Base-by-base conservation (phyloP, 2,888 invertebrate species). In the Lepas anatifera region DNA sequence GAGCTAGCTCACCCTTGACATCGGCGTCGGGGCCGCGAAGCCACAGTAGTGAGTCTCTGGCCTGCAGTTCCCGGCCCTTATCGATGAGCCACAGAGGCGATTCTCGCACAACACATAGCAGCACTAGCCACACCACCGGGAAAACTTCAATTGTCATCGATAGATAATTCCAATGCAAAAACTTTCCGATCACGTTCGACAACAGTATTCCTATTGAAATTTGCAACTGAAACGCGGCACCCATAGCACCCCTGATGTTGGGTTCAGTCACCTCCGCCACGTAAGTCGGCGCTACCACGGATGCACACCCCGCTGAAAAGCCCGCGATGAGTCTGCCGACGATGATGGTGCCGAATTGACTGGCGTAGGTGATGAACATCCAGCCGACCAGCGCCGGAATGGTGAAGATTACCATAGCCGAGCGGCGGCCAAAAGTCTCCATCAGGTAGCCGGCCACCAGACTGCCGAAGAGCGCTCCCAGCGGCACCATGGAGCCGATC, bases 401-500 rank as follows among this genome's bases (percentile, higher is more conserved):
- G 32, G 90, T 88, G 4, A 89, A 91, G 29, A 85, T 83, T 69
- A 89, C 83, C 73, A 94, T 90, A 2, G 92, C 92, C 75, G 85
- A 85, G 78, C 88, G 87, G 75, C 95, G 84, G 71, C 95, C 95
- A 32, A 93, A 77, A 73, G 84, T 84, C 80, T 93, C 93, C 75
- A 94, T 90, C 46, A 90, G 81, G 1, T 89, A 88, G n/a, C 95
- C 95, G 67, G 93, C 94, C 11, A 86, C 79, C 22, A 92, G 83
- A 63, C 94, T 93, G 27, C 95, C 95, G 8, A 88, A 80, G 35
- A 95, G 80, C 25, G 93, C 95, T 69, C 90, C 89, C 73, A 95
- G 79, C 0, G 94, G 92, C 89, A 95, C 89, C n/a, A 92, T 81
- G 75, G 93, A 90, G 68, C 91, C 91, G 70, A 94, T 87, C 93